Conservation (phyloP, 2,888 invertebrate species). For the Baccha elongata region DNA sequence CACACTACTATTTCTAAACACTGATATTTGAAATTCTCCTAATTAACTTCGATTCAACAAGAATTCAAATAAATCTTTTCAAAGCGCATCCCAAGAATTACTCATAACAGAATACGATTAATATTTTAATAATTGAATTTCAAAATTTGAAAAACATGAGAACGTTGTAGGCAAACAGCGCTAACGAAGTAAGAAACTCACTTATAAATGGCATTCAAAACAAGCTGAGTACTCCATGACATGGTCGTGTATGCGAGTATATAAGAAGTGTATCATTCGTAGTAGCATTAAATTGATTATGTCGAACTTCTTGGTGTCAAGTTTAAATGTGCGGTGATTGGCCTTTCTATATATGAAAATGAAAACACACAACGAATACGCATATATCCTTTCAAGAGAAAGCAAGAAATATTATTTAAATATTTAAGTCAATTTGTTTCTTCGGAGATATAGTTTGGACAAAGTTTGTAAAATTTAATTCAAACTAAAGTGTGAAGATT, state of each 20-base stretch:
- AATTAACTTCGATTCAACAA: slow-evolving; percentile 53
- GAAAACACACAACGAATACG: neutral
- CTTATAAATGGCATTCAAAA: no score
- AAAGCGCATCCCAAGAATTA: neutral
- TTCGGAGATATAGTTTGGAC: neutral
- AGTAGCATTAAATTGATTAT: slow-evolving; percentile 49
- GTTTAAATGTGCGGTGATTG: slow-evolving; percentile 71
- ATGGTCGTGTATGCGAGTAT: no score
- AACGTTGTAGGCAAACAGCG: slow-evolving; percentile 9
- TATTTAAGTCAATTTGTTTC: slow-evolving; percentile 33
- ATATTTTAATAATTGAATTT: slow-evolving; percentile 61
- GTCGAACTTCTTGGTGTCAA: slow-evolving; percentile 58
- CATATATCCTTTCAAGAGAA: neutral
- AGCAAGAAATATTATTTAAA: slow-evolving; percentile 36
- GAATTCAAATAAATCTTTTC: neutral
- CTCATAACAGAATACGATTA: slow-evolving; percentile 21
- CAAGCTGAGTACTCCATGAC: slow-evolving; percentile 10
- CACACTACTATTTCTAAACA: no score
- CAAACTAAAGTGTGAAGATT: slow-evolving; percentile 19
- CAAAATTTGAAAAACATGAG: slow-evolving; percentile 45
- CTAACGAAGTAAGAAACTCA: slow-evolving; percentile 61
- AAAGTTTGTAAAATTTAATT: slow-evolving; percentile 55
- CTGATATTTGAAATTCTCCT: no score
- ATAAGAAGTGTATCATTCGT: slow-evolving; percentile 35
- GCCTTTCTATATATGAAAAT: slow-evolving; percentile 1